A percentile compares a stretch with the other conserved stretches of the same genome.
Conservation (phyloP, 2,797 vertebrate species). For the Pseudochromis fuscus region DNA sequence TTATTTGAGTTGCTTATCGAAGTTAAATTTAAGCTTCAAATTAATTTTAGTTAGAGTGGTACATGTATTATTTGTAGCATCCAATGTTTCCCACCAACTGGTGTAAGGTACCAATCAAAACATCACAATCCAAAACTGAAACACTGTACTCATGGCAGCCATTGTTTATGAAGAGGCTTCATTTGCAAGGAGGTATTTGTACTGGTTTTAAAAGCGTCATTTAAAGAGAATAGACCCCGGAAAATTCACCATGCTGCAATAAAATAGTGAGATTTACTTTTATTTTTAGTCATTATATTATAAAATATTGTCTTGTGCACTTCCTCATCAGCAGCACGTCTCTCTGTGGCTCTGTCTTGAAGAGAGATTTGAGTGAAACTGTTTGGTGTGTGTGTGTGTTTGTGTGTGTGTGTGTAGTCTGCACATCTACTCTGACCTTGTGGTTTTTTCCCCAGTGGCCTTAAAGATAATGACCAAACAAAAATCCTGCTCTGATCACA, state of each 20-base stretch:
- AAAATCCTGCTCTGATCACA: neutral
- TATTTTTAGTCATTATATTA: neutral
- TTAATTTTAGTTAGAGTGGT: slow-evolving; percentile 2
- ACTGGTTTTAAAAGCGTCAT: neutral
- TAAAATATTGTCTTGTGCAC: slow-evolving; percentile 10
- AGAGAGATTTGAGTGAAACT: slow-evolving; percentile 7
- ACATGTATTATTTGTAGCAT: neutral
- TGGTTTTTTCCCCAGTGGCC: slow-evolving; percentile 54
- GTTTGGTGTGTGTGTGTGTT: neutral
- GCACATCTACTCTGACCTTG: slow-evolving; percentile 30
- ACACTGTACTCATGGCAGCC: neutral
- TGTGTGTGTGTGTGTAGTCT: slow-evolving; percentile 18
- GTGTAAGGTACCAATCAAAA: neutral
- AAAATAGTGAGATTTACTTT: neutral
- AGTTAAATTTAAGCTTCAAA: neutral
- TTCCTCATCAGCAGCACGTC: neutral
- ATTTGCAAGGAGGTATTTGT: neutral
- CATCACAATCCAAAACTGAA: neutral
- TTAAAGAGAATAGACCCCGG: neutral
- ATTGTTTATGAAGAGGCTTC: neutral
- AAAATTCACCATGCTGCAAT: neutral
- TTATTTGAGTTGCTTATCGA: neutral
- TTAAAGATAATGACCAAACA: slow-evolving; percentile 52
- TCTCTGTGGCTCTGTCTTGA: neutral
- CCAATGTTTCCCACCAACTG: neutral